These are phyloP conservation scores for Rhinogobio ventralis DNA, from an alignment of 2,797 vertebrate genomes.

Conservation along the genomic window DNA sequence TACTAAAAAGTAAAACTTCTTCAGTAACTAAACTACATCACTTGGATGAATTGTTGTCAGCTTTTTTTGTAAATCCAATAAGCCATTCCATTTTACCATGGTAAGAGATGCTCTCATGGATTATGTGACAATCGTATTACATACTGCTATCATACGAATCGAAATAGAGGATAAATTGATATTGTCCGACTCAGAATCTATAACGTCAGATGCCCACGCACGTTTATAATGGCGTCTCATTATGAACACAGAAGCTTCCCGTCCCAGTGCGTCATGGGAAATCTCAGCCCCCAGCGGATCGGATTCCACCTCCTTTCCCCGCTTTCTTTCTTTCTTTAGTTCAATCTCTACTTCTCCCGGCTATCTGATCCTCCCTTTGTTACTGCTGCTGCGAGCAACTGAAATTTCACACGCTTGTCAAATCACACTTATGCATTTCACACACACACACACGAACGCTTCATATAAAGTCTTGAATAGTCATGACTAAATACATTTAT, in stretches of 20 bases:
- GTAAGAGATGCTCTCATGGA: not conserved
- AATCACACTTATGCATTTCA: slow-evolving; percentile 53
- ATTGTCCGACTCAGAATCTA: not conserved
- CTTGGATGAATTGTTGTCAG: not conserved
- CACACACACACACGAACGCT: slow-evolving; percentile 19
- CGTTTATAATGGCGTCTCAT: slow-evolving; percentile 12
- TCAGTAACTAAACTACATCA: not conserved
- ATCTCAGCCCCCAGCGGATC: slow-evolving; percentile 58
- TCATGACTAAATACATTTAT: slow-evolving; percentile 32
- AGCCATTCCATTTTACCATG: not conserved
- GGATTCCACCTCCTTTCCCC: slow-evolving; percentile 58
- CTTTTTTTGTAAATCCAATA: not conserved
- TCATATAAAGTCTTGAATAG: slow-evolving; percentile 21
- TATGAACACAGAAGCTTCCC: slow-evolving; percentile 45
- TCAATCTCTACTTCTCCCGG: slow-evolving; percentile 35
- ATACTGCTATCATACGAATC: not conserved
- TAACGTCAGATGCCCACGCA: slow-evolving; percentile 20
- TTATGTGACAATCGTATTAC: not conserved
- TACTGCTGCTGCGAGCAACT: slow-evolving; percentile 42
- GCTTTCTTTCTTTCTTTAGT: slow-evolving; percentile 33
- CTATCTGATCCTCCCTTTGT: slow-evolving; percentile 59
- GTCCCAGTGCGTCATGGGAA: slow-evolving; percentile 48
- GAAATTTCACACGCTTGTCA: slow-evolving; percentile 57
- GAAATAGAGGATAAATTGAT: not conserved
- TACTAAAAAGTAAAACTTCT: not conserved